phyloP scores from a whole-genome alignment of 2,113 vertebrate species.

The Danionella cerebrum region DNA sequence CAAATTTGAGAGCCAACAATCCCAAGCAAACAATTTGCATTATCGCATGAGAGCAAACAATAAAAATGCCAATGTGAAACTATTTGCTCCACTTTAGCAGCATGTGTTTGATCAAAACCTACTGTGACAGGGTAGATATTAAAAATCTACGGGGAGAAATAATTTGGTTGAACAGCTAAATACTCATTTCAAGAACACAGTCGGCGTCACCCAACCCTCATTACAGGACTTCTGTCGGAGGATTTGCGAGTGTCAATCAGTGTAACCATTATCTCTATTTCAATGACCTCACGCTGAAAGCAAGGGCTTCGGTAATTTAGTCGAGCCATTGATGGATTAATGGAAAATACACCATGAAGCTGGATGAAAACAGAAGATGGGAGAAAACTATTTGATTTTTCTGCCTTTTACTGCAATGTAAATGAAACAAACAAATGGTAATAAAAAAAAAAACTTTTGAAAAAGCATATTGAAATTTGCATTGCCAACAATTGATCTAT shows the following conservation, averaged over 20 bases:
- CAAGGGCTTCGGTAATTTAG: background rate
- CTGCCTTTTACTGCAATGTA: background rate
- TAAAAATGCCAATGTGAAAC: slow-evolving; percentile 15
- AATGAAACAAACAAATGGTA: too few species aligned
- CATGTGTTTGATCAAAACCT: slow-evolving; percentile 7
- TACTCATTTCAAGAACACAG: background rate
- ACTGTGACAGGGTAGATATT: slow-evolving; percentile 4
- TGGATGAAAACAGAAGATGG: background rate
- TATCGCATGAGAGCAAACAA: background rate
- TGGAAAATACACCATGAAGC: background rate
- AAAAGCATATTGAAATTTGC: too few species aligned
- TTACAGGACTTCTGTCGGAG: background rate
- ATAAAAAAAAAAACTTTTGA: too few species aligned
- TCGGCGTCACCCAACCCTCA: background rate
- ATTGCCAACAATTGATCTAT: too few species aligned
- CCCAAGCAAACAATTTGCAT: background rate
- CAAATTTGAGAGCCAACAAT: slow-evolving; percentile 1
- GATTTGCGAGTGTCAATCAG: background rate
- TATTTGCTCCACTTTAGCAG: slow-evolving; percentile 9
- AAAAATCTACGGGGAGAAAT: background rate
- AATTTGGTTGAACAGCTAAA: background rate
- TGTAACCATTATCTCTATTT: background rate
- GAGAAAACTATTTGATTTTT: too few species aligned
- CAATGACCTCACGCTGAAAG: background rate
- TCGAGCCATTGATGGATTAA: background rate